phyloP scores from a whole-genome alignment of 23 tunicate species.

The Clavelina lepadiformis region DNA sequence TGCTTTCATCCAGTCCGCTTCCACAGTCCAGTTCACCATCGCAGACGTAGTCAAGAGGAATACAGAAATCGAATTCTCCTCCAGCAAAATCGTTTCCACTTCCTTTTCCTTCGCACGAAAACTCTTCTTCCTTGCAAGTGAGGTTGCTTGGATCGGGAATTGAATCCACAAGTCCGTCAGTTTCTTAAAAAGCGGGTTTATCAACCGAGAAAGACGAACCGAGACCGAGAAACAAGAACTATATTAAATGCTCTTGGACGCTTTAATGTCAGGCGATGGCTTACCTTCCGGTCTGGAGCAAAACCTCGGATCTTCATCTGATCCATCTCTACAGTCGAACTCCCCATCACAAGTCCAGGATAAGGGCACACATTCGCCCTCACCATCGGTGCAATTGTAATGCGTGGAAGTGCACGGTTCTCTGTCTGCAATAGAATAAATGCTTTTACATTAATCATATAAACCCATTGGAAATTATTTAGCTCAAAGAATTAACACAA shows the following conservation, averaged over 20 bases:
- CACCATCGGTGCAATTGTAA: conserved; percentile 19
- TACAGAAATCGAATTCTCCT: conserved; percentile 23
- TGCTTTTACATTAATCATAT: not conserved
- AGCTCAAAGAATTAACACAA: no score
- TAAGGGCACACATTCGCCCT: conserved; percentile 27
- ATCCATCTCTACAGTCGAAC: conserved; percentile 52
- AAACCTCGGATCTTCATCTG: conserved; percentile 60
- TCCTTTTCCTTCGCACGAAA: conserved; percentile 38
- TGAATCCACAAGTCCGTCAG: not conserved
- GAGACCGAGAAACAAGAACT: no score
- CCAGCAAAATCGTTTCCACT: not conserved
- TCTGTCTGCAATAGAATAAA: not conserved
- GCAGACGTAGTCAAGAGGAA: conserved; percentile 26
- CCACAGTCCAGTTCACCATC: conserved; percentile 37
- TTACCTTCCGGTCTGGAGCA: no score
- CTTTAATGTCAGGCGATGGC: no score
- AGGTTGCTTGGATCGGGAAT: not conserved
- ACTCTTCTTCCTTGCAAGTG: conserved; percentile 39
- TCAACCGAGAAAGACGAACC: no score
- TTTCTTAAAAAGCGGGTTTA: no score
- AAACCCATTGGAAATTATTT: not conserved
- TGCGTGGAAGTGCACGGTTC: conserved; percentile 20
- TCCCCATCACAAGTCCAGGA: conserved; percentile 31
- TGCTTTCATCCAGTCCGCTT: conserved; percentile 33
- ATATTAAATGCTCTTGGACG: no score